A percentile compares a stretch with the other conserved stretches of the same genome.
Evolutionary conservation across 2,797 vertebrate genomes (phyloP).

Genomic region (Bovichtus diacanthus): DNA sequence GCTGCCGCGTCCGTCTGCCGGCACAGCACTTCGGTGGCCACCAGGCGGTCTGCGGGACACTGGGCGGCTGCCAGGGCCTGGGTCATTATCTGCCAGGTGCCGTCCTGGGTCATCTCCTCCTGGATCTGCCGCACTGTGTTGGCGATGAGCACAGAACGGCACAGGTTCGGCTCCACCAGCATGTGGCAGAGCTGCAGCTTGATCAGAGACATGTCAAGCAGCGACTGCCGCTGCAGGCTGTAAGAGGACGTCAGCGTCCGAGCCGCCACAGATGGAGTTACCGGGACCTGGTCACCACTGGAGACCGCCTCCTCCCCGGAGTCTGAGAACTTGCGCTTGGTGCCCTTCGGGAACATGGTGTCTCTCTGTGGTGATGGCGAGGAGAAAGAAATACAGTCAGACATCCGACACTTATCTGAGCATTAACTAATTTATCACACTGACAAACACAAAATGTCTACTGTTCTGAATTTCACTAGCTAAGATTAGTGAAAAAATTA

Average conservation of each 20-base stretch:
- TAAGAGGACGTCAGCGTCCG: conserved; percentile 87
- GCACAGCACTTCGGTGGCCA: conserved; percentile 93
- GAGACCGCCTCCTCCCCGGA: conserved; percentile 85
- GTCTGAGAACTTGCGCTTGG: conserved; percentile 95
- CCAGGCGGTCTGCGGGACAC: conserved; percentile 88
- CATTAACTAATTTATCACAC: conserved; percentile 54
- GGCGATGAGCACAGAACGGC: conserved; percentile 97
- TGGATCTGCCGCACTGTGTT: conserved; percentile 98
- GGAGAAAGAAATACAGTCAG: conserved; percentile 66
- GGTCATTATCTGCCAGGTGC: conserved; percentile 90
- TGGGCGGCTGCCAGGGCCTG: conserved; percentile 85
- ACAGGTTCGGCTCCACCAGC: conserved; percentile 96
- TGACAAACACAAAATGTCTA: conserved; percentile 64
- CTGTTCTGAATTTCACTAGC: conserved; percentile 56
- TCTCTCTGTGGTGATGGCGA: conserved; percentile 68
- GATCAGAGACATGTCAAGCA: conserved; percentile 98
- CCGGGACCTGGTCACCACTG: conserved; percentile 83
- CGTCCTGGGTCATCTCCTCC: conserved; percentile 97
- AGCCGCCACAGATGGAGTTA: conserved; percentile 66
- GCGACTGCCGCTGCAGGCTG: conserved; percentile 94
- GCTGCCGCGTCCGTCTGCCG: conserved; percentile 82
- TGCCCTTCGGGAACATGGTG: conserved; percentile 95
- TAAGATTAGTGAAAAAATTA: conserved; percentile 51
- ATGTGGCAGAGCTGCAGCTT: conserved; percentile 99
- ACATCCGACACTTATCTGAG: conserved; percentile 41